Base-by-base conservation (phyloP, 2,113 vertebrate genomes). In the Actenoides lindsayi region DNA sequence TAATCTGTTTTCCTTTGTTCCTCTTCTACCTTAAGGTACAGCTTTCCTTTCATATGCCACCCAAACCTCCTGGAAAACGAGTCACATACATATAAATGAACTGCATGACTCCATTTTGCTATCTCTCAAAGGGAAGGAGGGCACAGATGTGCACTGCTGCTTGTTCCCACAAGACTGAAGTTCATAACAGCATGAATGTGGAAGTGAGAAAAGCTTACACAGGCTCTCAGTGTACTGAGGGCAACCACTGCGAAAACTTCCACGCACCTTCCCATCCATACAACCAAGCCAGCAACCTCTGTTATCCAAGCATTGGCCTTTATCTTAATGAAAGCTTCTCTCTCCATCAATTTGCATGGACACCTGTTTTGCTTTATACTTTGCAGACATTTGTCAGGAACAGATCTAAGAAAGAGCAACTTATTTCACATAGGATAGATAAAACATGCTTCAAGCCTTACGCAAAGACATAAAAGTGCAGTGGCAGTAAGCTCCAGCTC, bases 261-360 rank as follows among this genome's bases (percentile, higher is more conserved):
- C 68, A 83, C 39, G 39, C 21, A 39, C 15, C 46, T 68, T 80
- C 83, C 50, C 76, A 91, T 51, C 35, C 51, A 64, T 7, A 62
- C 59, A 86, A 62, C 25, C 35, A 67, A 67, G 51, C 14, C 73
- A 94, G 67, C 37, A 91, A 76, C 30, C 42, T 89, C 83, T 60
- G 30, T 60, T 35, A 41, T 31, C 51, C 64, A 78, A 74, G 76
- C 33, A 78, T 48, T 70, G 53, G 56, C 51, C 83, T 90, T 63
- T 83, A 83, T 78, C 90, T 84, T 81, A 90, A 84, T 78, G 76
- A 95, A 97, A 93, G 80, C 88, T 78, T 83, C 68, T 75, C 95
- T 84, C 77, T 87, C 65, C 57, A 89, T 86, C 90, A 90, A 71
- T 86, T 75, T 64, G 46, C 53, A 87, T 0, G 25, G 64, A 78